These are phyloP conservation scores for Noturus placidus DNA, from an alignment of 2,113 vertebrate genomes.

Conservation along the genomic window DNA sequence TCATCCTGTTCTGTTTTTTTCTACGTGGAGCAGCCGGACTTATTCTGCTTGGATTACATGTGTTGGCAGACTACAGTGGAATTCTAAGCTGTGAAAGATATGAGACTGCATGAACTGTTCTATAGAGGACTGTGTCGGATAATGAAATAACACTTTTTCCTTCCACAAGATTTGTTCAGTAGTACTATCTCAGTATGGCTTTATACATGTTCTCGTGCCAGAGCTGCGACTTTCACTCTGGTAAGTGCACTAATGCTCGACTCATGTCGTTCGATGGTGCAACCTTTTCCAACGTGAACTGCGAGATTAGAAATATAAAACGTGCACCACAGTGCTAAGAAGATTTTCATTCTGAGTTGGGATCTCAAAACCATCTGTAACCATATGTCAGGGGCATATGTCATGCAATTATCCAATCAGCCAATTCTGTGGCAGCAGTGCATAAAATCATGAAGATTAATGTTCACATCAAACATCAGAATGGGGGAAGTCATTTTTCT, in stretches of 20 bases:
- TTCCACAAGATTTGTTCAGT: not conserved
- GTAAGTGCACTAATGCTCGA: constrained; percentile 4
- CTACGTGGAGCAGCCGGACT: not conserved
- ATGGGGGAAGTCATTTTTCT: not conserved
- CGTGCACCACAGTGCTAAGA: not conserved
- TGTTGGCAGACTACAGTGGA: not conserved
- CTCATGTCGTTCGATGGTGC: not conserved
- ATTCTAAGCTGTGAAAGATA: not conserved
- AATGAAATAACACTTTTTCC: not conserved
- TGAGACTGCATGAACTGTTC: not conserved
- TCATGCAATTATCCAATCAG: not conserved
- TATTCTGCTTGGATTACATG: constrained; percentile 4
- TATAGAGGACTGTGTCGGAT: not conserved
- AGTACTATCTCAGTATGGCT: not conserved
- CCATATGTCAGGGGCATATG: not conserved
- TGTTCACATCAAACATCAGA: not conserved
- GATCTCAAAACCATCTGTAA: not conserved
- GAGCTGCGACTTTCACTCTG: not conserved
- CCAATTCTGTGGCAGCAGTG: not conserved
- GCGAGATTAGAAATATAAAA: not conserved
- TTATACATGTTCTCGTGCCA: not conserved
- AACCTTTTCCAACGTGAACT: not conserved
- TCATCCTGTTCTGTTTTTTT: not conserved
- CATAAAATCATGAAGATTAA: not conserved
- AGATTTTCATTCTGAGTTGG: not conserved